phyloP scores from a whole-genome alignment of 2,888 invertebrate species.

The Lacanobia wlatinum region DNA sequence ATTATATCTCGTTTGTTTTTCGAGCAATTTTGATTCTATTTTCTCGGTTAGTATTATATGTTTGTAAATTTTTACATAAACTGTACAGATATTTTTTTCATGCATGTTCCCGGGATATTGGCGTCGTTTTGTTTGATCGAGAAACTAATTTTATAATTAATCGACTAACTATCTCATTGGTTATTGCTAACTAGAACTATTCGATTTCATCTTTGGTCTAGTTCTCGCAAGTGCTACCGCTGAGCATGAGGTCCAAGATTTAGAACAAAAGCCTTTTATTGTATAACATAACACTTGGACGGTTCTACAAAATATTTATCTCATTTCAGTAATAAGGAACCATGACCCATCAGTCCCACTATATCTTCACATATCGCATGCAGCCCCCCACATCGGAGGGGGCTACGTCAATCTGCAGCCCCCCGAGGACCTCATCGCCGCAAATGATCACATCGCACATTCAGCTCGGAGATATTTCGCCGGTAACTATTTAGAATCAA shows the following conservation, averaged over 20 bases:
- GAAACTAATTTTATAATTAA: background rate
- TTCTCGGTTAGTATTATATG: no score
- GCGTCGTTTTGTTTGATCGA: background rate
- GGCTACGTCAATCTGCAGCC: constrained; percentile 93
- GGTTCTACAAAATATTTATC: background rate
- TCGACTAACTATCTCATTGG: background rate
- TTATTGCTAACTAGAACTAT: background rate
- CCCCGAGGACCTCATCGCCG: constrained; percentile 91
- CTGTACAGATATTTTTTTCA: no score
- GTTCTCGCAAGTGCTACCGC: background rate
- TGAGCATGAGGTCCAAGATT: background rate
- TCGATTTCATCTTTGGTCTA: background rate
- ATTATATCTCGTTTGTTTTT: no score
- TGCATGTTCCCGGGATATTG: no score
- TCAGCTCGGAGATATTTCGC: constrained; percentile 93
- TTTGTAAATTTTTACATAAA: no score
- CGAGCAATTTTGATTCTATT: no score
- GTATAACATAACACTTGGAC: no score
- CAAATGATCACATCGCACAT: constrained; percentile 93
- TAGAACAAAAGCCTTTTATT: no score
- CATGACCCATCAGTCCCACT: constrained; percentile 92
- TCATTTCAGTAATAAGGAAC: constrained; percentile 86
- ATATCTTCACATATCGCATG: constrained; percentile 94
- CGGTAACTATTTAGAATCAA: constrained; percentile 84
- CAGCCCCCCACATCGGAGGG: constrained; percentile 94